Percentiles rank a stretch among this genome's conserved stretches.
Conservation (phyloP, 2,888 invertebrate genomes). For the Rhingia campestris region DNA sequence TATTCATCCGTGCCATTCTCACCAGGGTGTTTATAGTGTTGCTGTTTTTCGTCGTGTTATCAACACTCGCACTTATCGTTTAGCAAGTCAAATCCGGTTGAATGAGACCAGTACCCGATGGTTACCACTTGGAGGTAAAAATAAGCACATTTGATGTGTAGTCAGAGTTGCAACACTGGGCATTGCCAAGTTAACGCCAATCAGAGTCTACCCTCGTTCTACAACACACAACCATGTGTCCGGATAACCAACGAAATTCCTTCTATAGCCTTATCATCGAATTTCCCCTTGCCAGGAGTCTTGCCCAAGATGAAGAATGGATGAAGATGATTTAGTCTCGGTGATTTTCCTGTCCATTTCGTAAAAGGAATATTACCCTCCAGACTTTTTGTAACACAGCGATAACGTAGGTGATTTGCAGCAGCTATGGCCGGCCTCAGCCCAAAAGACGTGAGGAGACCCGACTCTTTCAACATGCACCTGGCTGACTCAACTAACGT, state of each 20-base stretch:
- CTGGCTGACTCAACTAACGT: slow-evolving; percentile 70
- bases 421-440: slow-evolving; percentile 77
- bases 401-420: slow-evolving; percentile 76
- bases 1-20: too few relatives aligned
- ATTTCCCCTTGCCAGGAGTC: slow-evolving; percentile 46
- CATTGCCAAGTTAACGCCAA: too few relatives aligned
- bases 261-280: slow-evolving; percentile 32
- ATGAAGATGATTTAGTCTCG: background rate
- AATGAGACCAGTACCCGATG: too few relatives aligned
- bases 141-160: too few relatives aligned
- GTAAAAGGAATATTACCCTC: slow-evolving; percentile 49
- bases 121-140: too few relatives aligned
- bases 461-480: slow-evolving; percentile 74
- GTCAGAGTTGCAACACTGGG: too few relatives aligned
- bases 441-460: slow-evolving; percentile 75
- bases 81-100: too few relatives aligned
- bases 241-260: slow-evolving; percentile 22
- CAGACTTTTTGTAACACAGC: slow-evolving; percentile 61
- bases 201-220: too few relatives aligned
- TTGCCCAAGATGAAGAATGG: slow-evolving; percentile 5
- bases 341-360: slow-evolving; percentile 56
- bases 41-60: too few relatives aligned
- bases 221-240: too few relatives aligned
- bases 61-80: too few relatives aligned
- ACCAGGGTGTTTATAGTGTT: too few relatives aligned